Base-by-base conservation (phyloP, 2,113 vertebrate genomes). In the Leptobrachium ailaonicum region DNA sequence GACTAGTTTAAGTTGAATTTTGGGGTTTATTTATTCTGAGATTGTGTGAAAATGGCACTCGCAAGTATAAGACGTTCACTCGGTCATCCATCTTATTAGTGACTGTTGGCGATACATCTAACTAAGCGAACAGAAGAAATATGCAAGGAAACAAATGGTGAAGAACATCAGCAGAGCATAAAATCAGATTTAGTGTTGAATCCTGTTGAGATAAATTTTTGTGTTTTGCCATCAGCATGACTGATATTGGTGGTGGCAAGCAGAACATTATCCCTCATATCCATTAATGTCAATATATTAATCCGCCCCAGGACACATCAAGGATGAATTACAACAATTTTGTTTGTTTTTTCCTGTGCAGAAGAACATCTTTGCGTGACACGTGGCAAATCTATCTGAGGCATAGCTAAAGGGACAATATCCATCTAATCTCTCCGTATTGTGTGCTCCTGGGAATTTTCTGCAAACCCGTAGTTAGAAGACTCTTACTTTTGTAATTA, bases 291-390 rank as follows among this genome's bases (percentile, higher is more conserved):
- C 76, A 71, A 63, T 71, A 63, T 78, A 78, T 62, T 78, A 78
- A 71, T 78, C 76, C 20, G 44, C 76, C 76, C 68, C 56, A 50
- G 76, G 76, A 42, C 76, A 63, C 43, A 68, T 63, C 20, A 4
- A 71, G 67, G 68, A 78, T 78, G 67, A 67, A 78, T 78, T 78
- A 66, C 76, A 10, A 78, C 76, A 78, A 78, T 78, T 78, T 78
- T 45, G n/a, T 78, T 41, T 60, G 41, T 32, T 32, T 56, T 50
- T 63, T 44, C 54, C 75, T n/a, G 44, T 50, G 76, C 56, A 71
- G 20, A 20, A 71, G 75, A 70, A 71, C 32, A 62, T 82, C 41
- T 40, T 66, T 58, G 32, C 63, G 32, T 75, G 9, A 40, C 74
- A 63, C 69, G 67, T 71, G 64, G 11, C 69, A 53, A 71, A 78